Conservation (phyloP, 2,113 vertebrate genomes). For the Gallinago jamesoni region DNA sequence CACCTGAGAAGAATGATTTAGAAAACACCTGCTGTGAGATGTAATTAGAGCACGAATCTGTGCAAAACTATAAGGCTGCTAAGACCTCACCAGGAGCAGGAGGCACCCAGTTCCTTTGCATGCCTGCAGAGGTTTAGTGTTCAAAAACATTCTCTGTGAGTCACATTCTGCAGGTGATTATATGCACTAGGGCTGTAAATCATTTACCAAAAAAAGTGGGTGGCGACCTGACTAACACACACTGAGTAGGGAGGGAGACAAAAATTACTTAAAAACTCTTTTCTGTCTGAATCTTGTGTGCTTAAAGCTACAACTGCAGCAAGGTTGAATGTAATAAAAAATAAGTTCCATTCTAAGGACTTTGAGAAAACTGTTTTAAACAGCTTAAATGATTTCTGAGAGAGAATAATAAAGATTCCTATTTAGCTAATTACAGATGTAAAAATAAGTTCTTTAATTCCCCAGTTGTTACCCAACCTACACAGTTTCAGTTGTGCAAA, state of each 20-base stretch:
- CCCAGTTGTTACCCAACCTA: not conserved
- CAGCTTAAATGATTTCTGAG: not conserved
- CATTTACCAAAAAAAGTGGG: constrained; percentile 28
- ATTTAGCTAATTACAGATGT: not conserved
- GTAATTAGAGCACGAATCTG: not conserved
- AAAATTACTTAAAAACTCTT: constrained; percentile 29
- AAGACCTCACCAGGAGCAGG: not conserved
- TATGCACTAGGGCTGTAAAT: constrained; percentile 13
- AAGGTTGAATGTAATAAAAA: not conserved
- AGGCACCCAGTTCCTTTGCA: not conserved
- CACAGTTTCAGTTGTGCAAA: not conserved
- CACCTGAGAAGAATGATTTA: constrained; percentile 32
- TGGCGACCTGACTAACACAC: constrained; percentile 36
- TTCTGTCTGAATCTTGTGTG: constrained; percentile 1
- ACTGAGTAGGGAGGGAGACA: not conserved
- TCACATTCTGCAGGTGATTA: constrained; percentile 32
- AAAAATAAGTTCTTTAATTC: not conserved
- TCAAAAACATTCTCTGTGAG: constrained; percentile 16
- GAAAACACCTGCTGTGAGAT: constrained; percentile 19
- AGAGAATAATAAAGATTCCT: not conserved
- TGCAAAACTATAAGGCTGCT: not conserved
- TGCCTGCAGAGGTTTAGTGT: not conserved
- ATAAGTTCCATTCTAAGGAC: not conserved
- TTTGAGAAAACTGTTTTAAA: not conserved
- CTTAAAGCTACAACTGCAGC: not conserved